Base-by-base conservation (phyloP, 2,113 vertebrate species). In the Epinephelus fuscoguttatus region DNA sequence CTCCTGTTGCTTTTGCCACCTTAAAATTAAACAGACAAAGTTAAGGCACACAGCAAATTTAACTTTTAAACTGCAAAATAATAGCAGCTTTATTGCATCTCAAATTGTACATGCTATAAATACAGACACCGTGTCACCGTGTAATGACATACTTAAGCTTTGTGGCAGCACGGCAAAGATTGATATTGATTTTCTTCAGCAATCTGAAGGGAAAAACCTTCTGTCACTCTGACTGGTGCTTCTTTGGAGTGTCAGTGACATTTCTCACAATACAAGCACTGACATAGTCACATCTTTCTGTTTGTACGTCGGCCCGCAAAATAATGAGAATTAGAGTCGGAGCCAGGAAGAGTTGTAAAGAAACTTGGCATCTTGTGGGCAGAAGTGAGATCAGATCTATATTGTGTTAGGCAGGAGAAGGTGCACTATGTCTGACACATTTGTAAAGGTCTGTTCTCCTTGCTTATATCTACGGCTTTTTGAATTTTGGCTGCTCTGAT, bases 1-100 rank as follows among this genome's bases (percentile, higher is more conserved):
- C 95, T 0, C 94, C 96, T 0, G 97, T 98, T n/a, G 98, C 97
- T 92, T 94, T 98, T 68, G 97, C 96, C 13, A 99, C 94, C 98
- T 98, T 84, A 3, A 66, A 75, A 72, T 25, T 10, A 45, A 45
- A 59, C 42, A 63, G 37, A 77, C 50, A 89, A 17, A 23, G 19
- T 42, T 1, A 30, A 61, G n/a, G 55, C 21, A 55, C n/a, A 77
- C 42, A 50, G 2, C 6, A 68, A 37, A 45, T 70, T 23, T 12
- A 40, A 70, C 0, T 42, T 5, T 0, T 30, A 10, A 11, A 25
- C 9, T 13, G 10, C 21, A 40, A 64, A 49, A 40, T 6, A 68
- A 64, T 15, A 30, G 33, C 11, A 52, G 4, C 37, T 40, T 3
- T 0, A 56, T 10, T 57, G 3, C 42, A 15, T 30, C 23, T 82